phyloP scores from a whole-genome alignment of 1,140 invertebrate genomes.

The Drosophila carrolli region DNA sequence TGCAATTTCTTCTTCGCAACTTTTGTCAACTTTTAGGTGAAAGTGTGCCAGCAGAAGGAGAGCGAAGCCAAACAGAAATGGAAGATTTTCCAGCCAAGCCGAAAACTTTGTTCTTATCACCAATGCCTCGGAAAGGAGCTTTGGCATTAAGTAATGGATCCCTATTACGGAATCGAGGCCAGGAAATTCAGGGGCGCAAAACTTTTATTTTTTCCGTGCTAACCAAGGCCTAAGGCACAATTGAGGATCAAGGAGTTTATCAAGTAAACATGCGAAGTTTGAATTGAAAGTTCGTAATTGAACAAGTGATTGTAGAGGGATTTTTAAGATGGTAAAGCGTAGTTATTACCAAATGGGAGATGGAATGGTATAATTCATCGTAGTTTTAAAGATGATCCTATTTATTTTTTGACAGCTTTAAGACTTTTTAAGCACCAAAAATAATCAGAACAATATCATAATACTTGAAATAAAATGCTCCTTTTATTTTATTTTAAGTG shows the following conservation, averaged over 20 bases:
- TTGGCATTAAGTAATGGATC: conserved; percentile 75
- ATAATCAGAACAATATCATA: too few relatives aligned
- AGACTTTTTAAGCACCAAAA: too few relatives aligned
- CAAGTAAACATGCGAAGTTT: background rate
- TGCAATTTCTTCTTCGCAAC: conserved; percentile 52
- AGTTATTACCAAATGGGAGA: background rate
- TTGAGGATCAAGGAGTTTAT: conserved; percentile 38
- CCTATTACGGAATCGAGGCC: conserved; percentile 35
- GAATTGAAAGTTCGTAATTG: conserved; percentile 7
- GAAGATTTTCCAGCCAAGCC: conserved; percentile 58
- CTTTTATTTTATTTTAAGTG: too few relatives aligned
- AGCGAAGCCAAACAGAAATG: conserved; percentile 51
- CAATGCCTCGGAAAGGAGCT: conserved; percentile 55
- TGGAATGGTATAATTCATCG: too few relatives aligned
- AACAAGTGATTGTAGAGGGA: background rate
- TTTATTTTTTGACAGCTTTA: too few relatives aligned
- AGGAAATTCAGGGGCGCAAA: conserved; percentile 10
- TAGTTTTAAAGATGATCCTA: too few relatives aligned
- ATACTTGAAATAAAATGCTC: too few relatives aligned
- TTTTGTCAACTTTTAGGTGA: conserved; percentile 77
- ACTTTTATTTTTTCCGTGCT: conserved; percentile 20
- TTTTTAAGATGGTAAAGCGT: background rate
- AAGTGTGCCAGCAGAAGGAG: conserved; percentile 51
- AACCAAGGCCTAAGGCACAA: conserved; percentile 35
- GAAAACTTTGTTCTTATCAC: conserved; percentile 58